These are phyloP conservation scores for Hylyphantes graminicola DNA, from an alignment of 1,140 invertebrate genomes.

Conservation along the genomic window DNA sequence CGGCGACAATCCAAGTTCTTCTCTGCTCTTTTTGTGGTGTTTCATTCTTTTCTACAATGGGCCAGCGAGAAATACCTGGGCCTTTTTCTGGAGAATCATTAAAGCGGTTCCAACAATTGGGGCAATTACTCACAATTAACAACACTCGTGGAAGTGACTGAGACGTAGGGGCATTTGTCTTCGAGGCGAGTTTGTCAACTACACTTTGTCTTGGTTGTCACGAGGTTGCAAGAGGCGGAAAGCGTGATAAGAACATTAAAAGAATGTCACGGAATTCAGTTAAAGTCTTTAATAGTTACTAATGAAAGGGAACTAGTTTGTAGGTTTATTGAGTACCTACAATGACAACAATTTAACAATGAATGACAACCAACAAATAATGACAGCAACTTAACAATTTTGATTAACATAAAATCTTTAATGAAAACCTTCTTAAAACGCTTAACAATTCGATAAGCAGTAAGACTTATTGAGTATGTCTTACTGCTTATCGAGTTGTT, in stretches of 20 bases:
- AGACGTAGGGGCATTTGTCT: constrained; percentile 16
- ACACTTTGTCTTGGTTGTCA: constrained; percentile 6
- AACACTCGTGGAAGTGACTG: constrained; percentile 5
- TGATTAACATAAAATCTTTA: no score
- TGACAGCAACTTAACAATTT: no score
- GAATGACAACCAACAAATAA: no score
- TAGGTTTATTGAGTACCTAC: no score
- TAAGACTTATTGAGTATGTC: no score
- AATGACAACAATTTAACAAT: no score
- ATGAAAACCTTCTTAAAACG: no score
- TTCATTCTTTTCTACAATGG: background rate
- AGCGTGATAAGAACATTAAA: background rate
- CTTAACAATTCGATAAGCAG: no score
- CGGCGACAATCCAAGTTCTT: constrained; percentile 23
- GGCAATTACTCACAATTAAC: constrained; percentile 45
- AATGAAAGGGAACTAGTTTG: no score
- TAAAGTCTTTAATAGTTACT: no score
- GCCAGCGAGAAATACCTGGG: background rate
- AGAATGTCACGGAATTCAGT: no score
- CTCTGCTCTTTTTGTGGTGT: background rate
- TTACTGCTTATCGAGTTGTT: no score
- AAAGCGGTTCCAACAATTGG: constrained; percentile 32
- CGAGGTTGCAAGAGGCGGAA: background rate
- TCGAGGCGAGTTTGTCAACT: constrained; percentile 30
- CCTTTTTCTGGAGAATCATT: constrained; percentile 24